Evolutionary conservation across 2,113 vertebrate species (phyloP).

Genomic region (Mystacornis crossleyi): DNA sequence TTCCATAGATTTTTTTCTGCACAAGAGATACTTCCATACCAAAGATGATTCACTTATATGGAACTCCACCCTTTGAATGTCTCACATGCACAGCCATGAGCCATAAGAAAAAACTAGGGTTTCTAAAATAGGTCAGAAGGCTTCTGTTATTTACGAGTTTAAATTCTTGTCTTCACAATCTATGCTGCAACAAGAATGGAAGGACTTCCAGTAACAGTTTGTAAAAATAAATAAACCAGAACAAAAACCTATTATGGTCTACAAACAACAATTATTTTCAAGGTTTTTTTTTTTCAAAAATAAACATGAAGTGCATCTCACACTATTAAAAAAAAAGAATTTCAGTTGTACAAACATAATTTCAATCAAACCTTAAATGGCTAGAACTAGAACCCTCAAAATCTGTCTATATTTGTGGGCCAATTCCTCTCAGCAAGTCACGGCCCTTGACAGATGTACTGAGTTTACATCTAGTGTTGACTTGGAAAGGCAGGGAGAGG

Average conservation of each 20-base stretch:
- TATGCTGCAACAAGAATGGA: neutral
- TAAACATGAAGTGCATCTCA: neutral
- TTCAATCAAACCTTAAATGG: neutral
- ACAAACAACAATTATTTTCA: neutral
- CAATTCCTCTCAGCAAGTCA: neutral
- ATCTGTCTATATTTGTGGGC: neutral
- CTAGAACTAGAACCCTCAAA: neutral
- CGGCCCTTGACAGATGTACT: fast-evolving
- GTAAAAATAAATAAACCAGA: neutral
- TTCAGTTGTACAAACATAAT: neutral
- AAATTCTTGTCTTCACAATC: neutral
- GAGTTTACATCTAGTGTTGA: neutral
- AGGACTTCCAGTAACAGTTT: neutral
- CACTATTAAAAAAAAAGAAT: neutral
- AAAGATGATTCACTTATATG: neutral
- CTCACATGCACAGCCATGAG: neutral
- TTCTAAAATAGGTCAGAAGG: neutral
- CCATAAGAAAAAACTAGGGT: neutral
- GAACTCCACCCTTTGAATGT: neutral
- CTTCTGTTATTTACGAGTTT: neutral
- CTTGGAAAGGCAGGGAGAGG: neutral
- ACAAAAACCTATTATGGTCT: neutral
- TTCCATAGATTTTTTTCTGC: neutral
- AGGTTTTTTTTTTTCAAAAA: neutral
- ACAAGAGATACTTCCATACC: neutral